Conservation (phyloP, 2,113 vertebrate species). For the Nycticryphes semicollaris region DNA sequence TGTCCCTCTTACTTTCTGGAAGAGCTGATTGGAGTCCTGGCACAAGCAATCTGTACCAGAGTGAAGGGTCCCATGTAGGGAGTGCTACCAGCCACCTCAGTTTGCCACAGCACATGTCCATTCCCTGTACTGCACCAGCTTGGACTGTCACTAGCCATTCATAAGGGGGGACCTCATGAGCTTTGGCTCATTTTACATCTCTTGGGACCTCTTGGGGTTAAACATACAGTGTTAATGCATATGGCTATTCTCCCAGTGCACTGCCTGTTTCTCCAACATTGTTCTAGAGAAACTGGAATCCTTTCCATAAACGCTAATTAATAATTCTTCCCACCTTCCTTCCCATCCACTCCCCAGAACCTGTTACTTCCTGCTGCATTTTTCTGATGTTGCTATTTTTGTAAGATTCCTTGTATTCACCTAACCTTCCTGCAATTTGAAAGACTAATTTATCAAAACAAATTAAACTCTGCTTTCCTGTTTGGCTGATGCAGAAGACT, state of each 20-base stretch:
- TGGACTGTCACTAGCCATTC: not conserved
- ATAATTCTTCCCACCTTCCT: not conserved
- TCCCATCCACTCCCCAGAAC: not conserved
- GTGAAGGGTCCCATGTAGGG: fast-evolving
- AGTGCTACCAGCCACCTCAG: not conserved
- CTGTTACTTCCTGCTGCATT: not conserved
- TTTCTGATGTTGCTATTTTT: not conserved
- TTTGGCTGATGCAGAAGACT: not conserved
- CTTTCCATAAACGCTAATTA: not conserved
- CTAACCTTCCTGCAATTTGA: not conserved
- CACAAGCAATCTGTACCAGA: not conserved
- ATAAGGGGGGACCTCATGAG: not conserved
- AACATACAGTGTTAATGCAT: fast-evolving
- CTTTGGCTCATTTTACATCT: not conserved
- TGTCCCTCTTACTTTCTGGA: not conserved
- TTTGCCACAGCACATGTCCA: fast-evolving
- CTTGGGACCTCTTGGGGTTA: not conserved
- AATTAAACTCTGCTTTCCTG: not conserved
- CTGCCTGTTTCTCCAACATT: not conserved
- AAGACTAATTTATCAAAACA: not conserved
- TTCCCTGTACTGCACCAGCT: not conserved
- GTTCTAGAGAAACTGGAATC: not conserved
- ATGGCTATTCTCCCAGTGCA: not conserved
- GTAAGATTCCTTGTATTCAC: not conserved
- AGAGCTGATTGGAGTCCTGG: not conserved